These are phyloP conservation scores for Lepus americanus DNA, from an alignment of 2,113 vertebrate species.

Conservation along the genomic window DNA sequence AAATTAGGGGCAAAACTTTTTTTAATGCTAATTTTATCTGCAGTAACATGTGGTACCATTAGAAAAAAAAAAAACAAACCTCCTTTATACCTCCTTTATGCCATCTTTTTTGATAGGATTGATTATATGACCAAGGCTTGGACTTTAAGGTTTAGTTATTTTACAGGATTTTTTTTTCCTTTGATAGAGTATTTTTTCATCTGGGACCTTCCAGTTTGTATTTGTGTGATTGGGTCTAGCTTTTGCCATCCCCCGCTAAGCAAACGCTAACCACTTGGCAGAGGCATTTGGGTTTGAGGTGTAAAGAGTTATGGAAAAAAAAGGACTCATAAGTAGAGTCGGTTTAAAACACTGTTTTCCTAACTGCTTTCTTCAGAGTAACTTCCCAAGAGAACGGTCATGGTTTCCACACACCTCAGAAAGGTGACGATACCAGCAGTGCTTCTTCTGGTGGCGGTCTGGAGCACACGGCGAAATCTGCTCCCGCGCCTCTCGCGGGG, in stretches of 20 bases:
- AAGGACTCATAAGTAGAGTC: conserved; percentile 40
- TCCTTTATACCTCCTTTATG: conserved; percentile 29
- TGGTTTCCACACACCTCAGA: conserved; percentile 82
- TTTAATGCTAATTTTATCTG: conserved; percentile 55
- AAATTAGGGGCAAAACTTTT: conserved; percentile 38
- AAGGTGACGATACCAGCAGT: conserved; percentile 84
- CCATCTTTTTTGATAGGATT: conserved; percentile 54
- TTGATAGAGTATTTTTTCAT: conserved; percentile 66
- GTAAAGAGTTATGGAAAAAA: no score
- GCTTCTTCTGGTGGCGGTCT: conserved; percentile 65
- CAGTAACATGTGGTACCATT: conserved; percentile 4
- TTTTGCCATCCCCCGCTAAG: conserved; percentile 73
- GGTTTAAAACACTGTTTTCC: conserved; percentile 64
- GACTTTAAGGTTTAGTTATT: conserved; percentile 76
- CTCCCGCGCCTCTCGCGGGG: conserved; percentile 71
- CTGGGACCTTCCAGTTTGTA: conserved; percentile 53
- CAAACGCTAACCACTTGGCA: conserved; percentile 55
- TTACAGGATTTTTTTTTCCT: conserved; percentile 76
- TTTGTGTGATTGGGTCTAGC: conserved; percentile 75
- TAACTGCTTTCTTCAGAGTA: conserved; percentile 79
- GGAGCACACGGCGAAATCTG: conserved; percentile 87
- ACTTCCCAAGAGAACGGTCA: conserved; percentile 91
- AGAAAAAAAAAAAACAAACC: no score
- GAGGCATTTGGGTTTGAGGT: no score
- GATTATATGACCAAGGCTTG: conserved; percentile 30